Evolutionary conservation across 2,888 invertebrate species (phyloP).

Genomic region (Drosophila subquinaria): DNA sequence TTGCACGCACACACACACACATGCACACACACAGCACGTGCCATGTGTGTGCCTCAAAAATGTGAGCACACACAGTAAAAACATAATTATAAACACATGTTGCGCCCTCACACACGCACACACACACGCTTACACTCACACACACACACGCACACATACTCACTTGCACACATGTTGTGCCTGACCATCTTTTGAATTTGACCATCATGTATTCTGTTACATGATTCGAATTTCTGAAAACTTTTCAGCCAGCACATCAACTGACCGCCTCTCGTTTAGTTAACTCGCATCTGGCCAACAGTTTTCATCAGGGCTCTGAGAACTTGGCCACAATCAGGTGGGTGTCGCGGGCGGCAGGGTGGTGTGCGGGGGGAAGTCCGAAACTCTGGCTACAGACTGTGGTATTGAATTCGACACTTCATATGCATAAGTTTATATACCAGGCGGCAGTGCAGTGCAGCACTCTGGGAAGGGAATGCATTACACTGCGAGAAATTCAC

Average conservation of each 20-base stretch:
- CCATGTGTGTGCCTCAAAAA: conserved; percentile 38
- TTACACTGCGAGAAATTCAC: neutral
- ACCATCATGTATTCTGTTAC: conserved; percentile 77
- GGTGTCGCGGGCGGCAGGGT: neutral
- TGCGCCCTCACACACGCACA: conserved; percentile 42
- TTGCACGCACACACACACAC: conserved; percentile 48
- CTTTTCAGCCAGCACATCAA: conserved; percentile 39
- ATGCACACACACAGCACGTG: conserved; percentile 23
- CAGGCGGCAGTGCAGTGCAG: neutral
- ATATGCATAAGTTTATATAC: conserved; percentile 19
- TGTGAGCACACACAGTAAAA: conserved; percentile 57
- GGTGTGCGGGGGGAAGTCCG: neutral
- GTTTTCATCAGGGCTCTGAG: conserved; percentile 16
- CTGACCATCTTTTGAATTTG: conserved; percentile 51
- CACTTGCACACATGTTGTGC: conserved; percentile 23
- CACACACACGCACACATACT: conserved; percentile 21
- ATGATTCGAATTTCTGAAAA: conserved; percentile 82
- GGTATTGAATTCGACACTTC: conserved; percentile 50
- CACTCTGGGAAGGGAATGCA: neutral
- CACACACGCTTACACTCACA: conserved; percentile 18
- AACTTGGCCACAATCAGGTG: conserved; percentile 8
- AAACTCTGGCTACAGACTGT: conserved; percentile 1
- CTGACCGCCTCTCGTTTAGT: conserved; percentile 46
- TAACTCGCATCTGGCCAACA: conserved; percentile 16
- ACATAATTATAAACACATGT: conserved; percentile 83